phyloP scores from a whole-genome alignment of 1,140 invertebrate genomes.

The Nebria ingens region DNA sequence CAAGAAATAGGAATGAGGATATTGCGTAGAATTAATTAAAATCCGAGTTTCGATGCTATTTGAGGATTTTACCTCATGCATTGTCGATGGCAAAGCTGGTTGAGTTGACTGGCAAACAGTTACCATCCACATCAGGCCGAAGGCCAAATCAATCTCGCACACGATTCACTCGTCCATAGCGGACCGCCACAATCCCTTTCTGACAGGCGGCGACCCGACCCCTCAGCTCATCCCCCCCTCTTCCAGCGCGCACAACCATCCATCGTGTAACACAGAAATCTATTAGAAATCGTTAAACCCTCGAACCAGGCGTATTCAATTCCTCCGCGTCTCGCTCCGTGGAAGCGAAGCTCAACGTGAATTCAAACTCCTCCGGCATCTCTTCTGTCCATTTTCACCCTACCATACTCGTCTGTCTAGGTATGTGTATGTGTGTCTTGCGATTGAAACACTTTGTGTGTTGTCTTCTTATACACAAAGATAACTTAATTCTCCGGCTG shows the following conservation, averaged over 20 bases:
- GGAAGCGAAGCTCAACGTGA: neutral
- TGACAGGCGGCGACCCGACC: constrained; percentile 16
- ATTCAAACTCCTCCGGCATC: neutral
- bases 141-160: constrained; percentile 7
- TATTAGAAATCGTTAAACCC: constrained; percentile 25
- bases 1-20: too few relatives aligned
- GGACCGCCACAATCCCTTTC: constrained; percentile 8
- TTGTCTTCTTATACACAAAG: neutral
- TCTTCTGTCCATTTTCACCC: neutral
- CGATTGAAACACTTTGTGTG: neutral
- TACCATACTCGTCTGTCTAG: neutral
- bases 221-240: neutral
- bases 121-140: neutral
- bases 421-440: neutral
- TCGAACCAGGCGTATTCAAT: constrained; percentile 11
- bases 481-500: constrained; percentile 24
- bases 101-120: neutral
- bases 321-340: neutral
- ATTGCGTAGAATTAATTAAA: too few relatives aligned
- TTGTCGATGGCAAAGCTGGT: neutral
- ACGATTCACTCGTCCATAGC: neutral
- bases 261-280: constrained; percentile 15
- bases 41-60: too few relatives aligned
- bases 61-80: too few relatives aligned
- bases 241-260: neutral